Evolutionary conservation across 2,113 vertebrate species (phyloP).

Genomic region (Sylvilagus bachmani): DNA sequence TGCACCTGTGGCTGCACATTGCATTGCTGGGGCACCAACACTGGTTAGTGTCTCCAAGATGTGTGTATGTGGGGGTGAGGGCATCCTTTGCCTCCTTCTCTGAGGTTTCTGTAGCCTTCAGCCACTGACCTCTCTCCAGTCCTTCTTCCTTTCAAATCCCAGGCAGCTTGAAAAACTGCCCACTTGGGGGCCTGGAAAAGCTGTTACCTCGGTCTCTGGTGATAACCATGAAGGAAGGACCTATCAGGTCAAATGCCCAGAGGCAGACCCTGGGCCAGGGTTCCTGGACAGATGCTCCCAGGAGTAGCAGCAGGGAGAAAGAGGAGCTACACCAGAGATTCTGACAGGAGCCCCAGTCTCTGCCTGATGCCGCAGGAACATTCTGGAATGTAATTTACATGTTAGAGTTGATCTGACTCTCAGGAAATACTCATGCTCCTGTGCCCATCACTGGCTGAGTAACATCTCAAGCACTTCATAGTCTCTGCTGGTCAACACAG

Average conservation of each 20-base stretch:
- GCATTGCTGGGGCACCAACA: not conserved
- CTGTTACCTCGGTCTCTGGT: too few relatives aligned
- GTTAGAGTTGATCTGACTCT: not conserved
- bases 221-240: not conserved
- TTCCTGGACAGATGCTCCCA: not conserved
- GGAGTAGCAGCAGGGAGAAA: not conserved
- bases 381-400: not conserved
- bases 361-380: not conserved
- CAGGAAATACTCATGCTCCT: not conserved
- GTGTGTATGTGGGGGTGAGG: fast-evolving
- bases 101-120: not conserved
- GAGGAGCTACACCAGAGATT: not conserved
- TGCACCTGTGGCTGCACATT: not conserved
- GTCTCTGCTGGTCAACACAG: not conserved
- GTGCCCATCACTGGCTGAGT: not conserved
- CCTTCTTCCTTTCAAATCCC: not conserved
- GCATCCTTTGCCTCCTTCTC: not conserved
- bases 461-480: not conserved
- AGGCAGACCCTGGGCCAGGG: not conserved
- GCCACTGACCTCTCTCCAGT: too few relatives aligned
- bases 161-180: not conserved
- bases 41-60: not conserved
- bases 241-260: not conserved
- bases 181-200: not conserved
- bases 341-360: not conserved